Evolutionary conservation across 2,888 invertebrate species (phyloP).

Genomic region (Calameuta idolon): DNA sequence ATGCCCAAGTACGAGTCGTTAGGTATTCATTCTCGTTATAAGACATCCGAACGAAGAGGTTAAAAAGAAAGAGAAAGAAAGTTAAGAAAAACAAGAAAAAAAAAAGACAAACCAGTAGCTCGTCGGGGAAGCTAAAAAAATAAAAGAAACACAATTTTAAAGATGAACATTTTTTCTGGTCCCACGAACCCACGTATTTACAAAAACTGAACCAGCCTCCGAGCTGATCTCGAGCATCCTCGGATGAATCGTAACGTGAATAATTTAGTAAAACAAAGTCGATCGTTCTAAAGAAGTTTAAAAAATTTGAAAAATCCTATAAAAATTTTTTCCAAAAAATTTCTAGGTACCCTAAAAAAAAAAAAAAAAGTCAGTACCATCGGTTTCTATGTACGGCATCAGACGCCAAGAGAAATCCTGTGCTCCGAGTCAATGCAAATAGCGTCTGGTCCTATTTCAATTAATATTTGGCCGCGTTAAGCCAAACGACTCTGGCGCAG

Average conservation of each 20-base stretch:
- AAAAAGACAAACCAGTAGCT: not conserved
- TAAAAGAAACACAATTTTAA: not conserved
- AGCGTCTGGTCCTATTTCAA: not conserved
- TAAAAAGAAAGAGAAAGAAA: not conserved
- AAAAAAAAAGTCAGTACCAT: not conserved
- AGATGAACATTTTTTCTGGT: not conserved
- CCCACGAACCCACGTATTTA: not conserved
- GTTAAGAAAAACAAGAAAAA: not conserved
- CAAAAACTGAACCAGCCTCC: not conserved
- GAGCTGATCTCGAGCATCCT: not conserved
- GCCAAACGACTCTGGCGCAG: not conserved
- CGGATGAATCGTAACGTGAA: not conserved
- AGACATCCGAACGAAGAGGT: not conserved
- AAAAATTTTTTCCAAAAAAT: not conserved
- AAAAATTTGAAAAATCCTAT: not conserved
- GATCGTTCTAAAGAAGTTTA: not conserved
- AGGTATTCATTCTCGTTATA: not conserved
- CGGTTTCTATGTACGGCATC: not conserved
- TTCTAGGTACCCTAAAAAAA: not conserved
- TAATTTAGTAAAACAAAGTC: rapidly evolving
- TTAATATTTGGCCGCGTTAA: not conserved
- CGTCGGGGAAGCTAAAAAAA: not conserved
- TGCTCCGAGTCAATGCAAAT: not conserved
- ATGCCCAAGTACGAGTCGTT: not conserved
- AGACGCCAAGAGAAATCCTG: not conserved